Percentiles rank a stretch among this genome's conserved stretches.
phyloP scores from a whole-genome alignment of 2,888 invertebrate species.

The Thymelicus lineola region DNA sequence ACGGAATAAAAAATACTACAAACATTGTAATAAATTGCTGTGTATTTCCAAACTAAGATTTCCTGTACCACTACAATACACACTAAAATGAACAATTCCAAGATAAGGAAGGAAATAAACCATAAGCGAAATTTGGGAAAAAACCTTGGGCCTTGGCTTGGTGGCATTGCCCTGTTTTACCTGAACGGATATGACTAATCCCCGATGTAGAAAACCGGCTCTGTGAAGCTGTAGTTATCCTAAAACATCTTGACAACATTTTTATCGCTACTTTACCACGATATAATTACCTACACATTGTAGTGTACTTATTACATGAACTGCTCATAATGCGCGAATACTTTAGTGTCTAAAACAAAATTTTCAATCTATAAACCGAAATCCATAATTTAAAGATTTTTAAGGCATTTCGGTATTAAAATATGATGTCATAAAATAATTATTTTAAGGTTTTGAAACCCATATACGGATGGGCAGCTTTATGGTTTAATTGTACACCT shows the following conservation, averaged over 20 bases:
- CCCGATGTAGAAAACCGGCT: constrained; percentile 22
- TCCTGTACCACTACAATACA: neutral
- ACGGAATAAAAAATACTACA: no score
- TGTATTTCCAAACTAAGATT: neutral
- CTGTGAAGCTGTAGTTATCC: constrained; percentile 18
- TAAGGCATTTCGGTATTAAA: neutral
- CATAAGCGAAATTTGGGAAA: constrained; percentile 14
- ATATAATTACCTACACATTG: neutral
- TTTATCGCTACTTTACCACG: constrained; percentile 17
- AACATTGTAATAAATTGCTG: neutral
- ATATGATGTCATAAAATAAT: constrained; percentile 31
- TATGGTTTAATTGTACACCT: constrained; percentile 39
- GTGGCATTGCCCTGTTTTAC: constrained; percentile 36
- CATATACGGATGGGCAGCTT: constrained; percentile 32
- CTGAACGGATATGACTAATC: constrained; percentile 35
- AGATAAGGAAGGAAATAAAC: constrained; percentile 14
- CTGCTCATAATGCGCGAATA: no score
- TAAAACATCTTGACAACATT: constrained; percentile 24
- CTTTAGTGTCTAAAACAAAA: no score
- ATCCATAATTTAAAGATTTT: no score
- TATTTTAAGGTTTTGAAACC: constrained; percentile 35
- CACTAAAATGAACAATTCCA: neutral
- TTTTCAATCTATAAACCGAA: no score
- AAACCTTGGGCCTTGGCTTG: constrained; percentile 14
- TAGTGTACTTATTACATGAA: no score